Evolutionary conservation across 2,888 invertebrate species (phyloP), one percentile per base, ranked within the genome.

Genomic region (Drosophila infuscata): DNA sequence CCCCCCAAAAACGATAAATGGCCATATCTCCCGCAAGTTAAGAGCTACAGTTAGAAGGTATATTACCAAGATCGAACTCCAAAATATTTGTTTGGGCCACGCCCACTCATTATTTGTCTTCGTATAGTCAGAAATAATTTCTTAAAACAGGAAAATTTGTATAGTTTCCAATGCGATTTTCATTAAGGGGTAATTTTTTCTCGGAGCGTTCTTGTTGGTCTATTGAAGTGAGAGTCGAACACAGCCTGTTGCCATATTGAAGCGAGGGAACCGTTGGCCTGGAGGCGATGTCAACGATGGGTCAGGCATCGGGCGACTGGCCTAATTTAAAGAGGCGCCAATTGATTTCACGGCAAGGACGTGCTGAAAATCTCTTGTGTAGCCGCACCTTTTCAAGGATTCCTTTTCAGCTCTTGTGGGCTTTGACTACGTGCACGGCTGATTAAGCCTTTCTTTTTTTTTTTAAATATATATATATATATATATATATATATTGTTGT

Each of bases 331-430:
- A 69, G 67, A 61, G 67, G 57, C 66, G 51, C 53, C 86, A 88
- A 77, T 88, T 74, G 81, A 88, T 81, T 83, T 85, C 51, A 79
- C 62, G 70, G 54, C 70, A 65, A 54, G 70, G 51, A 87, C 76
- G 84, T 79, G 84, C 68, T 51, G 33, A 48, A 63, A 76, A 77
- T 58, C 74, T 41, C 72, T 76, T 76, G 43, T 65, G 51, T 17
- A 46, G 35, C 25, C 41, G 25, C 38, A 46, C 61, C 49, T 62
- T 41, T 49, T 60, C 62, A 63, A 59, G 74, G 60, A 72, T 66
- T 49, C 46, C 32, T 32, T 54, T 15, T 36, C 61, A 46, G 57
- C 25, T 48, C 60, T 73, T 80, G 35, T 58, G 53, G 35, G 17
- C 59, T 73, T 70, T 67, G 62, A 74, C 74, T 69, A 79, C 79